These are phyloP conservation scores for Agrypnus murinus DNA, from an alignment of 2,888 invertebrate species.

Conservation along the genomic window DNA sequence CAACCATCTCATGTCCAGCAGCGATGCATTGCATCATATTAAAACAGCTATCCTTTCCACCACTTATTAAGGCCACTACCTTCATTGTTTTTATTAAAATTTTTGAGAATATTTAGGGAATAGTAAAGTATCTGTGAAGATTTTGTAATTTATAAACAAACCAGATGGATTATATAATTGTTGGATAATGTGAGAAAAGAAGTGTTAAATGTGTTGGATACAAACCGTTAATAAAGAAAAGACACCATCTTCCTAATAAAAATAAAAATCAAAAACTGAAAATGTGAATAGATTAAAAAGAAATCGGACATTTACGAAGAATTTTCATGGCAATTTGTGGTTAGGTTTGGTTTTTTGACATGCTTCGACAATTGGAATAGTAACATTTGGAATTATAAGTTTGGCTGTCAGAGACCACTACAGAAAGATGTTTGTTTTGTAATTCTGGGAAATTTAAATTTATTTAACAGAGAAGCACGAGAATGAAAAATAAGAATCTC, in stretches of 20 bases:
- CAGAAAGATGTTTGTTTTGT: too few species aligned
- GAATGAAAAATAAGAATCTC: too few species aligned
- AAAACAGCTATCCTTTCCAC: slow-evolving; percentile 99
- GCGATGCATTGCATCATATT: slow-evolving; percentile 98
- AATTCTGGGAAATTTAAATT: too few species aligned
- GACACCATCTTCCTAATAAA: background rate
- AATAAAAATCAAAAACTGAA: background rate
- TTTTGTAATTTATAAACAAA: slow-evolving; percentile 5
- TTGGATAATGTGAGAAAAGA: slow-evolving; percentile 1
- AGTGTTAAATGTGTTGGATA: background rate
- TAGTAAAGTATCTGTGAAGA: background rate
- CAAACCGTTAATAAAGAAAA: background rate
- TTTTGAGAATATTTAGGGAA: background rate
- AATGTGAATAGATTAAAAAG: background rate
- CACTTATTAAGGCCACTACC: slow-evolving; percentile 93
- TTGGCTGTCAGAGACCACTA: too few species aligned
- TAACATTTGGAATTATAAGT: too few species aligned
- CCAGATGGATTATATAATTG: slow-evolving; percentile 17
- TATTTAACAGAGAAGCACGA: too few species aligned
- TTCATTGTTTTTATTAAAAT: slow-evolving; percentile 76
- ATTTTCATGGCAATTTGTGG: slow-evolving; percentile 20
- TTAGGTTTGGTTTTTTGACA: background rate
- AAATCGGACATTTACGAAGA: background rate
- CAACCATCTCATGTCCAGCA: slow-evolving; percentile 96
- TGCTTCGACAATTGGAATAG: too few species aligned